Conservation (phyloP, 2,888 invertebrate genomes). For the Brachyopa scutellaris region DNA sequence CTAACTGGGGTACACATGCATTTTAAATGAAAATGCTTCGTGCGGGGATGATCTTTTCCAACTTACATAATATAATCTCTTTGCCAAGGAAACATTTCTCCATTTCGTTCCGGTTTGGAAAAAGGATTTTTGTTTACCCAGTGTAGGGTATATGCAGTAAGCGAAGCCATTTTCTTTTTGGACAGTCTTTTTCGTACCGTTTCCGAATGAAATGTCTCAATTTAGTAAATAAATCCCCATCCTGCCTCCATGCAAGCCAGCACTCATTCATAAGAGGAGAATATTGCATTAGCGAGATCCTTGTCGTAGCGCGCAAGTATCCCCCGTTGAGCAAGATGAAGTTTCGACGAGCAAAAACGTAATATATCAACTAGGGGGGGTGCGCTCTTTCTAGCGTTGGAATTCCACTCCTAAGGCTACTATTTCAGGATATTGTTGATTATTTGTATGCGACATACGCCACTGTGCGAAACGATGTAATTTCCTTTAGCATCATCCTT, state of each 20-base stretch:
- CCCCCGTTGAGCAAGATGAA: constrained; percentile 45
- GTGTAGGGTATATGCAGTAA: constrained; percentile 13
- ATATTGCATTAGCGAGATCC: constrained; percentile 69
- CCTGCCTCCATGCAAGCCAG: constrained; percentile 30
- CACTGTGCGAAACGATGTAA: constrained; percentile 62
- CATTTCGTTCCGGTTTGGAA: constrained; percentile 36
- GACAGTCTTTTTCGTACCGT: neutral
- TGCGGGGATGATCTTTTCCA: constrained; percentile 58
- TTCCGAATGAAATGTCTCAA: constrained; percentile 44
- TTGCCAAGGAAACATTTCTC: constrained; percentile 59
- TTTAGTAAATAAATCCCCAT: constrained; percentile 65
- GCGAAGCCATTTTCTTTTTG: constrained; percentile 30
- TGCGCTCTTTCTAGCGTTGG: neutral
- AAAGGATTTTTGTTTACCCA: constrained; percentile 46
- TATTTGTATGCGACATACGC: constrained; percentile 51
- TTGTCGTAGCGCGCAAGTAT: constrained; percentile 19
- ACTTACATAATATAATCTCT: constrained; percentile 65
- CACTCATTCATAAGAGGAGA: constrained; percentile 41
- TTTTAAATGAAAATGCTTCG: constrained; percentile 50
- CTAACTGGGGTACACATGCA: constrained; percentile 37
- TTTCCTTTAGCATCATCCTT: constrained; percentile 61
- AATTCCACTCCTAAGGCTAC: constrained; percentile 61
- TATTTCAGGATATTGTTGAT: constrained; percentile 57
- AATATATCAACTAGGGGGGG: constrained; percentile 52
- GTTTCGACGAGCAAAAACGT: constrained; percentile 34